Base-by-base conservation (phyloP, 2,797 vertebrate species). In the Galaxias olidus region DNA sequence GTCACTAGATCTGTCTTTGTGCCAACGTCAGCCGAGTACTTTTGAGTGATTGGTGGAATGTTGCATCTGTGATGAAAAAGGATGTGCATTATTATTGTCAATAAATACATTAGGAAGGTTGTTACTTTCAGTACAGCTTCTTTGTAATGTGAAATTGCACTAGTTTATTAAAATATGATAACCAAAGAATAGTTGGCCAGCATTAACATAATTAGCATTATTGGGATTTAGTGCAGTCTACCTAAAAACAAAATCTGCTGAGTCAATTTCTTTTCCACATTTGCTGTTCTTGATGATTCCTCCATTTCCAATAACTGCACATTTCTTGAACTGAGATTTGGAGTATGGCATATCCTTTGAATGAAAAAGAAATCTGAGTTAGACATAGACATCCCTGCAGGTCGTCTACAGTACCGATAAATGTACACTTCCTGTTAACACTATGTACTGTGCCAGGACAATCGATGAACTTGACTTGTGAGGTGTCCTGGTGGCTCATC, bases 251-350 rank as follows among this genome's bases (percentile, higher is more conserved):
- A 99, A 99, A 89, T 99, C 97, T 1, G 96, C 93, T 0, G 91
- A 93, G 82, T 99, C 94, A 8, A 99, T 99, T 79, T 98, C 96
- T 74, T 91, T 93, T 66, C 98, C 98, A 44, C 98, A 99, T 79
- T 93, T 92, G 89, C 94, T 98, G 91, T 96, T 95, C 87, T 98
- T 98, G 73, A 99, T 91, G 78, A 99, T 99, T 47, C 98, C 98
- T n/a, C 98, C 98, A 0, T 99, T 99, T 81, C 98, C 98, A 65
- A 99, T 94, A 46, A 99, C 98, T 0, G 97, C 97, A 59, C 98
- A 99, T 73, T 94, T 98, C 91, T 96, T 98, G 77, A 96, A 98
- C 90, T 99, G 96, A 10, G 96, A 97, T 70, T 96, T 95, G 63
- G 93, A 93, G 84, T 95, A 99, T 0, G 97, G 98, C 96, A 99